Evolutionary conservation across 30 jellyfish, hydroid and myxozoan species (phyloP).

Genomic region (Nemopilema nomurai): DNA sequence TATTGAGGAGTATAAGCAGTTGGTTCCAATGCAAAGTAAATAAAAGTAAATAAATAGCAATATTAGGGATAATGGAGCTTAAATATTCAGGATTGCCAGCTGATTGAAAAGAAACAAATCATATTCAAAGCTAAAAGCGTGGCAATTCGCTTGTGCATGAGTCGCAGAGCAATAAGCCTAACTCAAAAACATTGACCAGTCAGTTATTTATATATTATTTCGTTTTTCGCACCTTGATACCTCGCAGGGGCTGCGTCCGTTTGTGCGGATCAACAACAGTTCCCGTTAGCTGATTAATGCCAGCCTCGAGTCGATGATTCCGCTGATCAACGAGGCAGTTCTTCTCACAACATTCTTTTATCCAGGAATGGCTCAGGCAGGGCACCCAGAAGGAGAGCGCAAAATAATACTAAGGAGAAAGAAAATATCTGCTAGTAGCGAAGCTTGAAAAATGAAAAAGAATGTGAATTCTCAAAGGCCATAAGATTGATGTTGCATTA

Average conservation of each 20-base stretch:
- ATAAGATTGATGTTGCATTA: no score
- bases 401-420: slow-evolving; percentile 23
- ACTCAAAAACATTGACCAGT: neutral
- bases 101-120: no score
- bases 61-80: no score
- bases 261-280: slow-evolving; percentile 3
- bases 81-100: no score
- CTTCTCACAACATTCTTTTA: slow-evolving; percentile 24
- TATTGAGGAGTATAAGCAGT: no score
- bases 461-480: no score
- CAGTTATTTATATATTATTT: no score
- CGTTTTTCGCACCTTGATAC: slow-evolving; percentile 1
- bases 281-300: slow-evolving; percentile 11
- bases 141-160: no score
- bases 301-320: slow-evolving; percentile 17
- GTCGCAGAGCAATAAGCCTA: no score
- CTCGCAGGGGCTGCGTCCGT: slow-evolving; percentile 16
- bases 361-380: slow-evolving; percentile 27
- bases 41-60: no score
- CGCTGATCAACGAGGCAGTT: neutral
- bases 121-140: no score
- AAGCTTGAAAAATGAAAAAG: neutral
- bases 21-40: no score
- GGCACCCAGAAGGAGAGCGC: slow-evolving; percentile 24
- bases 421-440: neutral